phyloP scores from a whole-genome alignment of 53 echinoderm and acorn worm species.

The Antedon mediterranea region DNA sequence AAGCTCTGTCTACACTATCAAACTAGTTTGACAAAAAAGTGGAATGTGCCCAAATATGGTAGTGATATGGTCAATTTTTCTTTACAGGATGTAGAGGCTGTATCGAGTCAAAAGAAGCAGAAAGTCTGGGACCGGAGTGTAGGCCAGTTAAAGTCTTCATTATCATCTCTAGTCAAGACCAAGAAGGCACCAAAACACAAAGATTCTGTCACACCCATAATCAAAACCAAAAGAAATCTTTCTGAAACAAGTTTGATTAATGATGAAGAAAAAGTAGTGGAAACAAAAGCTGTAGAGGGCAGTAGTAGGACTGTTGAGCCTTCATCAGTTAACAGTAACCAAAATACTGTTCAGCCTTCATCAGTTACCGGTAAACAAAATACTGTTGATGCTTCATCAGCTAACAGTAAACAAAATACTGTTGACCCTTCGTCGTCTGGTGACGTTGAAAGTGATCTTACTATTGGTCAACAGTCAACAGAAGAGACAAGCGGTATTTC shows the following conservation, averaged over 20 bases:
- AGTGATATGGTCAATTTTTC: too few relatives aligned
- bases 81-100: not conserved
- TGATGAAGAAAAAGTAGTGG: not conserved
- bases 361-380: not conserved
- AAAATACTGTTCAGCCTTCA: not conserved
- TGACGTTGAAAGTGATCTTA: not conserved
- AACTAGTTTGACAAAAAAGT: too few relatives aligned
- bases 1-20: too few relatives aligned
- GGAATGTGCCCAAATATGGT: too few relatives aligned
- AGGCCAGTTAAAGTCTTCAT: slow-evolving; percentile 23
- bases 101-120: slow-evolving; percentile 27
- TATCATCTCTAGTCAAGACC: slow-evolving; percentile 42
- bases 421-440: not conserved
- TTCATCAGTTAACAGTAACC: not conserved
- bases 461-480: not conserved
- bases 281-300: not conserved
- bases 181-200: slow-evolving; percentile 18
- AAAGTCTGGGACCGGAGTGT: slow-evolving; percentile 17
- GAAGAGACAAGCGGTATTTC: not conserved
- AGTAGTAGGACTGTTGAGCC: not conserved
- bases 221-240: not conserved
- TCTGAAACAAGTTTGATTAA: too few relatives aligned
- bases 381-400: not conserved
- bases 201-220: not conserved
- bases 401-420: not conserved